These are phyloP conservation scores for Lampropteryx suffumata DNA, from an alignment of 2,888 invertebrate genomes.

Conservation along the genomic window DNA sequence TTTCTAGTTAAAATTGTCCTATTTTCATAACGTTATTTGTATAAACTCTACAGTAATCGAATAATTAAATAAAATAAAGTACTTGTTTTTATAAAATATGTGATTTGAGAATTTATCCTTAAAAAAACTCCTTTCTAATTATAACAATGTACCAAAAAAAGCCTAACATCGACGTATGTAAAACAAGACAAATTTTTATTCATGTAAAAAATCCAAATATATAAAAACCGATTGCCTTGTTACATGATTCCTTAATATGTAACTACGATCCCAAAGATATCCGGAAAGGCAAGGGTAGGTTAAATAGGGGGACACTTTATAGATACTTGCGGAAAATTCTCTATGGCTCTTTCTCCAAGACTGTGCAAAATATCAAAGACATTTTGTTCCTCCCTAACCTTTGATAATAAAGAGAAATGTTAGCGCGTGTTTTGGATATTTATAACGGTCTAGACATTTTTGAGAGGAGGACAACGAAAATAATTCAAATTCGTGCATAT, in stretches of 20 bases:
- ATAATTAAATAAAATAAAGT: too few species aligned
- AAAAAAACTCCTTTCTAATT: too few species aligned
- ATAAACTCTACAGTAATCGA: slow-evolving; percentile 10
- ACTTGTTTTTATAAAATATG: too few species aligned
- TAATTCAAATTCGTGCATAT: slow-evolving; percentile 14
- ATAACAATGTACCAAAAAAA: too few species aligned
- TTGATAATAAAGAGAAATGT: slow-evolving; percentile 31
- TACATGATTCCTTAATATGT: slow-evolving; percentile 11
- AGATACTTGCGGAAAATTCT: slow-evolving; percentile 27
- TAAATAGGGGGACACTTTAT: slow-evolving; percentile 29
- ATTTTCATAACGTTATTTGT: slow-evolving; percentile 34
- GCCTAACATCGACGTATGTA: too few species aligned
- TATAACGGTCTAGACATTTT: slow-evolving; percentile 27
- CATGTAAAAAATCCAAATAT: neutral
- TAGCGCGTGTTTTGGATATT: slow-evolving; percentile 24
- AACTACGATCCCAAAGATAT: slow-evolving; percentile 25
- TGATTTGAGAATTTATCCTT: too few species aligned
- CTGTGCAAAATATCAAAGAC: slow-evolving; percentile 32
- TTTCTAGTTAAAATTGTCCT: slow-evolving; percentile 38
- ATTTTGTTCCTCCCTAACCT: slow-evolving; percentile 31
- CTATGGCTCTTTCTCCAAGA: slow-evolving; percentile 26
- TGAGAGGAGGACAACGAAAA: slow-evolving; percentile 12
- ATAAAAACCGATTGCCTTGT: neutral
- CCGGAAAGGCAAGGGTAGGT: slow-evolving; percentile 25
- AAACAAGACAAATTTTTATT: too few species aligned